A percentile compares a stretch with the other conserved stretches of the same genome.
These are phyloP conservation scores for Emesis furor DNA, from an alignment of 2,888 invertebrate genomes.

Conservation along the genomic window DNA sequence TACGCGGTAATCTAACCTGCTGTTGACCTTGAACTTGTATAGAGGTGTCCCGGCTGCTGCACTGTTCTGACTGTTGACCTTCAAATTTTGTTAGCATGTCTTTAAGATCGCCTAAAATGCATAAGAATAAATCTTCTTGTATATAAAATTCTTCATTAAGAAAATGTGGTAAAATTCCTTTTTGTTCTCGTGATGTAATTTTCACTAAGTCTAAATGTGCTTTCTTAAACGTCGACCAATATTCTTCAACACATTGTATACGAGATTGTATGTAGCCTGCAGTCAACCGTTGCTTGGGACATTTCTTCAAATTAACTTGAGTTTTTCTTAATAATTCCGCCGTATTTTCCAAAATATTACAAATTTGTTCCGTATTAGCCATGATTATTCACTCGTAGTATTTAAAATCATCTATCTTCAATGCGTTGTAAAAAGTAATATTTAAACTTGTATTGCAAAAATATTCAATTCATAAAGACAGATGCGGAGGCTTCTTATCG, in stretches of 20 bases:
- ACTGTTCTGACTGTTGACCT: background rate
- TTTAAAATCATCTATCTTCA: background rate
- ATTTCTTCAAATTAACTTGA: background rate
- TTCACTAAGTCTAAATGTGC: background rate
- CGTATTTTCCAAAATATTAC: background rate
- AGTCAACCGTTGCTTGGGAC: background rate
- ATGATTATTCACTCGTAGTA: background rate
- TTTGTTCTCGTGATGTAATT: background rate
- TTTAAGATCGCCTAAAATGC: background rate
- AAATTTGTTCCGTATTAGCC: background rate
- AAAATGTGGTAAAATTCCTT: background rate
- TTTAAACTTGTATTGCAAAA: background rate
- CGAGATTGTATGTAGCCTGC: background rate
- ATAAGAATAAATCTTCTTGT: background rate
- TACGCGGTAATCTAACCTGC: background rate
- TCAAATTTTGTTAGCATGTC: background rate
- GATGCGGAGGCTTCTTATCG: background rate
- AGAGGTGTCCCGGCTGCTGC: background rate
- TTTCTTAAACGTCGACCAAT: background rate
- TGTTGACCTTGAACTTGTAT: background rate
- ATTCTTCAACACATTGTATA: background rate
- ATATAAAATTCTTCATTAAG: background rate
- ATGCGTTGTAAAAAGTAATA: background rate
- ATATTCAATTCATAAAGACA: too few species aligned
- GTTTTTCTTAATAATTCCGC: background rate